Evolutionary conservation across 2,797 vertebrate species (phyloP).

Genomic region (Manis javanica): DNA sequence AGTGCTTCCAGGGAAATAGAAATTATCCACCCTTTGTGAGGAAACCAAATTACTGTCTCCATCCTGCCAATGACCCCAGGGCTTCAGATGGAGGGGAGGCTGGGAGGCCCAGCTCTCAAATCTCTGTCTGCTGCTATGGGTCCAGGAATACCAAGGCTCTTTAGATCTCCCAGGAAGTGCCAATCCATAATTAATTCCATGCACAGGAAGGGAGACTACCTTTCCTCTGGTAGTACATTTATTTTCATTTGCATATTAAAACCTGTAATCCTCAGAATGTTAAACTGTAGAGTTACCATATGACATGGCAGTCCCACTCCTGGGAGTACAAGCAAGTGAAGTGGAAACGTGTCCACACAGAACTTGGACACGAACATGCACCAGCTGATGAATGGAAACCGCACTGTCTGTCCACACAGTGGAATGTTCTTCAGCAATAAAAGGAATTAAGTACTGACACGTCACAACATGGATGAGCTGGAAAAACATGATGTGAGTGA

Average conservation of each 20-base stretch:
- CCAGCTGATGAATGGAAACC: background rate
- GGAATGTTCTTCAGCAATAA: background rate
- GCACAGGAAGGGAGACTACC: background rate
- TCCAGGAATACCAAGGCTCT: background rate
- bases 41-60: background rate
- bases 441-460: background rate
- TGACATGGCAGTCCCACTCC: background rate
- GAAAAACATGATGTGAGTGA: rapidly evolving
- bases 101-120: background rate
- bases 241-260: background rate
- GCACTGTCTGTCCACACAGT: background rate
- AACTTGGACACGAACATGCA: background rate
- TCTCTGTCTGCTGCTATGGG: background rate
- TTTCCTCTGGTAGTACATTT: background rate
- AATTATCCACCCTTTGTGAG: background rate
- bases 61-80: no score
- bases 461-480: no score
- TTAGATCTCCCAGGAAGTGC: background rate
- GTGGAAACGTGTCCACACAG: background rate
- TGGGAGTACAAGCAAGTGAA: background rate
- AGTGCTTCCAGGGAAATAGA: background rate
- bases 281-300: background rate
- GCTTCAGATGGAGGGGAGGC: background rate
- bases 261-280: background rate
- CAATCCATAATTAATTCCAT: no score